Conservation (phyloP, 1,140 invertebrate species). For the Drosophila ercepeae region DNA sequence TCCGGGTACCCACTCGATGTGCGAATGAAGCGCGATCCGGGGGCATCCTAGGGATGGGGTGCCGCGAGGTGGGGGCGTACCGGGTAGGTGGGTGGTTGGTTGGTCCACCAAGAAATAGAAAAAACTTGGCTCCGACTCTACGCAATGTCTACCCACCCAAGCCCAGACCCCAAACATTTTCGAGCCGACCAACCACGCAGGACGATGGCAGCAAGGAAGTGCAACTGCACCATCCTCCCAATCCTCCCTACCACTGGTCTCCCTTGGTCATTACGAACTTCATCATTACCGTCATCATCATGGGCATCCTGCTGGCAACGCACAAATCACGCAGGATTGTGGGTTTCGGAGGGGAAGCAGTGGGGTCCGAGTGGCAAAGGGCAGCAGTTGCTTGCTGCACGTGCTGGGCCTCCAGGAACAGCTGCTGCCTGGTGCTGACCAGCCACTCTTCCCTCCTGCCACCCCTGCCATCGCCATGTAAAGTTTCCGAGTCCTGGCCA, state of each 20-base stretch:
- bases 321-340: constrained; percentile 49
- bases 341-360: not conserved
- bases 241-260: not conserved
- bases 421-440: constrained; percentile 52
- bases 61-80: not conserved
- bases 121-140: constrained; percentile 74
- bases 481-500: constrained; percentile 64
- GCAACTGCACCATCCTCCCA: constrained; percentile 42
- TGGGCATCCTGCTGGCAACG: constrained; percentile 51
- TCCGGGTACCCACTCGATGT: constrained; percentile 32
- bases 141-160: constrained; percentile 70
- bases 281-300: constrained; percentile 28
- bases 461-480: constrained; percentile 48
- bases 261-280: constrained; percentile 20
- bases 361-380: constrained; percentile 25
- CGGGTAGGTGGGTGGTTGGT: constrained; percentile 4
- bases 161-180: constrained; percentile 24
- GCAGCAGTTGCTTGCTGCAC: constrained; percentile 79
- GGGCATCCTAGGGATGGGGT: not conserved
- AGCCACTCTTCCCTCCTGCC: not conserved
- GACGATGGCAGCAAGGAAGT: constrained; percentile 49
- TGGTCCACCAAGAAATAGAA: constrained; percentile 76
- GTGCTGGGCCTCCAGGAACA: constrained; percentile 76
- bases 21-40: constrained; percentile 41
- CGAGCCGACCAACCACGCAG: constrained; percentile 68